Evolutionary conservation across 1,140 invertebrate genomes (phyloP).

Genomic region (Lineus longissimus): DNA sequence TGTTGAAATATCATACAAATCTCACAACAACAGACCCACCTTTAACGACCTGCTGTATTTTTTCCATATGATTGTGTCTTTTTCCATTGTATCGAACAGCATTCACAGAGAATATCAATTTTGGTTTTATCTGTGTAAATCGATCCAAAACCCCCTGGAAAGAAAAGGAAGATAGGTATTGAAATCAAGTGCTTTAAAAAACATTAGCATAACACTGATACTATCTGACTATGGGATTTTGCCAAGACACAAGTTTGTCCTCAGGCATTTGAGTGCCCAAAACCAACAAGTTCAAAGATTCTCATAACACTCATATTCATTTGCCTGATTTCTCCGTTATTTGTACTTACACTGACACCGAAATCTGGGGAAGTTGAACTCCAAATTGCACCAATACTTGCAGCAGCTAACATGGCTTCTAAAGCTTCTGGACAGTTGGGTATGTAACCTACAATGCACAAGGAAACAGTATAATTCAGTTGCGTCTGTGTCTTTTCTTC

Average conservation of each 20-base stretch:
- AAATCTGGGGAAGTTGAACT: conserved; percentile 62
- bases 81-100: conserved; percentile 61
- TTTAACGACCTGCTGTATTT: conserved; percentile 56
- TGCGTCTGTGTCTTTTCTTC: no score
- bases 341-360: conserved; percentile 55
- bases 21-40: conserved; percentile 37
- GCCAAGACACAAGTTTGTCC: no score
- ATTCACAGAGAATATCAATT: conserved; percentile 58
- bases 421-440: conserved; percentile 57
- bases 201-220: no score
- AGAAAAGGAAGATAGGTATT: conserved; percentile 2
- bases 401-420: conserved; percentile 58
- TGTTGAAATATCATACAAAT: no score
- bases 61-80: conserved; percentile 56
- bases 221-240: no score
- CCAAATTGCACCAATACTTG: conserved; percentile 61
- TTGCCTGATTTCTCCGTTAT: no score
- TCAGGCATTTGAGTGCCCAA: no score
- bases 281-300: no score
- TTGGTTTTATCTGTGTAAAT: conserved; percentile 58
- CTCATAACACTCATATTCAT: no score
- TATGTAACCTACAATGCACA: conserved; percentile 52
- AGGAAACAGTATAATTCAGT: not conserved
- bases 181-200: no score
- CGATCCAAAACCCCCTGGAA: conserved; percentile 55